These are phyloP conservation scores for Agrilus biguttatus DNA, from an alignment of 2,888 invertebrate genomes.

Conservation along the genomic window DNA sequence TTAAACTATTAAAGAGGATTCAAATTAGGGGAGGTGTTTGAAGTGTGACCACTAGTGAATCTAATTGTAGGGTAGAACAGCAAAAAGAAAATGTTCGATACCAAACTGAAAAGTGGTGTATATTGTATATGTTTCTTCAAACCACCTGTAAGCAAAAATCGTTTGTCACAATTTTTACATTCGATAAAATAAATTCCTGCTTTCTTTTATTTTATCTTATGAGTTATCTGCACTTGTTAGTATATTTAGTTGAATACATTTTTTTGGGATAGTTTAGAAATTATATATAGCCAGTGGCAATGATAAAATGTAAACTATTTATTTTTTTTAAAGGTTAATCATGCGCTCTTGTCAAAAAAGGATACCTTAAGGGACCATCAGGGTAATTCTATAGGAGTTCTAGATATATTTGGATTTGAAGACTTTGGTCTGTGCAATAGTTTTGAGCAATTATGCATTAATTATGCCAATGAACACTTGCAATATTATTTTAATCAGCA, in stretches of 20 bases:
- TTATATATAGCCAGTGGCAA: not conserved
- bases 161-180: too few relatives aligned
- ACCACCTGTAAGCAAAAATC: too few relatives aligned
- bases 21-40: too few relatives aligned
- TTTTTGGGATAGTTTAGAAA: not conserved
- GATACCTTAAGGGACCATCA: slow-evolving; percentile 74
- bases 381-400: slow-evolving; percentile 86
- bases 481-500: slow-evolving; percentile 98
- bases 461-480: slow-evolving; percentile 93
- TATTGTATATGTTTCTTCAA: too few relatives aligned
- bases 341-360: slow-evolving; percentile 82
- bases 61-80: too few relatives aligned
- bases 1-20: too few relatives aligned
- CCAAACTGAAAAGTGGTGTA: too few relatives aligned
- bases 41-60: too few relatives aligned
- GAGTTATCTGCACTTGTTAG: too few relatives aligned
- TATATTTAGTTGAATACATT: not conserved
- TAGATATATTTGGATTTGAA: slow-evolving; percentile 95
- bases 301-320: not conserved
- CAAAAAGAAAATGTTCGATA: too few relatives aligned
- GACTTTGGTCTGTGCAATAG: slow-evolving; percentile 84
- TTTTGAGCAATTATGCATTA: slow-evolving; percentile 94
- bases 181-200: too few relatives aligned
- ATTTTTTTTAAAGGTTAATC: slow-evolving; percentile 38
- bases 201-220: too few relatives aligned